Percentiles rank a stretch among this genome's conserved stretches.
Conservation (phyloP, 1,140 invertebrate species). For the Leguminivora glycinivorella region DNA sequence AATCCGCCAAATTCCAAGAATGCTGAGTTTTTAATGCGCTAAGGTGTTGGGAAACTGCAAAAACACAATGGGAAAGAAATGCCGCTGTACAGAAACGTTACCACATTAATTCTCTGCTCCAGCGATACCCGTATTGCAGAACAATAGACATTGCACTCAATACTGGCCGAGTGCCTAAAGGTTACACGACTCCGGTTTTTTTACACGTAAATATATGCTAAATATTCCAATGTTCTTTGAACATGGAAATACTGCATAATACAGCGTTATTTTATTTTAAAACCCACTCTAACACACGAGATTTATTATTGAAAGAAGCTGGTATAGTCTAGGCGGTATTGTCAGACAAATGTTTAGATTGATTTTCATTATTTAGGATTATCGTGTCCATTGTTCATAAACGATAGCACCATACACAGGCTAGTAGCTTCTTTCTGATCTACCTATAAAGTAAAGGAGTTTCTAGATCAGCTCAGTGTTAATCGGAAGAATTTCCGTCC, state of each 20-base stretch:
- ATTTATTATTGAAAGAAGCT: neutral
- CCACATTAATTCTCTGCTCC: constrained; percentile 15
- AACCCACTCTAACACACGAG: neutral
- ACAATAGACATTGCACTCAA: constrained; percentile 21
- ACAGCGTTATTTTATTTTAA: neutral
- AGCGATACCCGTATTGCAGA: constrained; percentile 20
- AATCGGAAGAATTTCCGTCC: constrained; percentile 5
- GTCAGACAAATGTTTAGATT: neutral
- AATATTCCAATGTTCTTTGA: neutral
- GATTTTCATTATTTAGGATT: neutral
- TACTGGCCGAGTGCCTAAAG: constrained; percentile 17
- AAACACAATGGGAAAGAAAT: constrained; percentile 25
- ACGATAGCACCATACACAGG: neutral
- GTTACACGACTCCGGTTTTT: neutral
- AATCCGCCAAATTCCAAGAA: constrained; percentile 9
- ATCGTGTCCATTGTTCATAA: neutral
- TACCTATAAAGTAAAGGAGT: neutral
- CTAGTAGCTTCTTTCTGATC: no score
- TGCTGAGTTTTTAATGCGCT: constrained; percentile 9
- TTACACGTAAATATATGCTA: neutral
- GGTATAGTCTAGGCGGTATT: no score
- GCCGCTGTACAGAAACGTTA: constrained; percentile 21
- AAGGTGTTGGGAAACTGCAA: constrained; percentile 23
- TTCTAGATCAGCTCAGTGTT: neutral
- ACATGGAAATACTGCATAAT: no score